A percentile compares a stretch with the other conserved stretches of the same genome.
phyloP scores from a whole-genome alignment of 2,888 invertebrate species.

The Cephus spinipes region DNA sequence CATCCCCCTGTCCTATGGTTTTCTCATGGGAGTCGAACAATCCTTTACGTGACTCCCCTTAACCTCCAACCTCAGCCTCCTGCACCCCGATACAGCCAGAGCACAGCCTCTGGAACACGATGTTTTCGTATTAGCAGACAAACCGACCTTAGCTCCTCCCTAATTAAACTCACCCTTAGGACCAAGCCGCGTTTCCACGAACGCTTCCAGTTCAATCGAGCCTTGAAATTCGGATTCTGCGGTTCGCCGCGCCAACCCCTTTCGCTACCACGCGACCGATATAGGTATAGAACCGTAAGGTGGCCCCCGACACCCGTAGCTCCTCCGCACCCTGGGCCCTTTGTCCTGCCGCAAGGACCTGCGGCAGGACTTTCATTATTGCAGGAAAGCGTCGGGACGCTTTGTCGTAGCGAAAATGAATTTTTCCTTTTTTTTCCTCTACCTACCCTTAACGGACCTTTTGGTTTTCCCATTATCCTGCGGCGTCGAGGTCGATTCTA shows the following conservation, averaged over 20 bases:
- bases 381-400: not conserved
- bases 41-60: conserved; percentile 52
- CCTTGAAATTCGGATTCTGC: not conserved
- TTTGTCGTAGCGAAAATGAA: not conserved
- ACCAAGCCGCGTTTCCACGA: not conserved
- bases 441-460: not conserved
- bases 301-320: not conserved
- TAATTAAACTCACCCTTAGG: conserved; percentile 11
- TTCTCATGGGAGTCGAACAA: conserved; percentile 38
- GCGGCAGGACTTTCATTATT: not conserved
- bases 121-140: conserved; percentile 53
- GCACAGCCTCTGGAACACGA: conserved; percentile 29
- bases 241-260: not conserved
- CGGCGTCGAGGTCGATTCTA: not conserved
- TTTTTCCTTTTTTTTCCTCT: not conserved
- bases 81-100: conserved; percentile 28
- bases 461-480: not conserved
- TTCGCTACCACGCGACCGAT: not conserved
- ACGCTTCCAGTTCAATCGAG: not conserved
- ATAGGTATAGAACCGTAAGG: not conserved
- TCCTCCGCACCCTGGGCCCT: not conserved
- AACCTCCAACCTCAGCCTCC: conserved; percentile 18
- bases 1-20: conserved; percentile 30
- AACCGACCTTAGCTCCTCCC: conserved; percentile 38
- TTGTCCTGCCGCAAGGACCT: not conserved